Evolutionary conservation across 2,797 vertebrate genomes (phyloP).

Genomic region (Lophotriccus pileatus): DNA sequence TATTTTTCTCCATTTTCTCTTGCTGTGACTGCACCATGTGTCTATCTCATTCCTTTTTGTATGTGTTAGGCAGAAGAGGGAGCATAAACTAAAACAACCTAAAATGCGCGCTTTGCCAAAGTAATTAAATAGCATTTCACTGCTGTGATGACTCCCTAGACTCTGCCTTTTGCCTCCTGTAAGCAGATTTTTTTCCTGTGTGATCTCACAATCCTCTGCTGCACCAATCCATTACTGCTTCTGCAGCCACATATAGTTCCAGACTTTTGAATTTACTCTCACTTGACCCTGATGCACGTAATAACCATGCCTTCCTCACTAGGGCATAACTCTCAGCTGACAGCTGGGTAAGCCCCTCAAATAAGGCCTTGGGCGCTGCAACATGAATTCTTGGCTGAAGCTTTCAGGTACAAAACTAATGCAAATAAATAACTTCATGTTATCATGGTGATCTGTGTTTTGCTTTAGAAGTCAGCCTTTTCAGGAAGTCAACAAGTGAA

Average conservation of each 20-base stretch:
- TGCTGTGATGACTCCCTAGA: neutral
- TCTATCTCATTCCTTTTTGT: neutral
- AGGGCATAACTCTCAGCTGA: neutral
- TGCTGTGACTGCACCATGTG: neutral
- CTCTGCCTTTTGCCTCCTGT: neutral
- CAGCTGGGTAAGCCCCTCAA: neutral
- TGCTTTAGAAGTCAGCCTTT: neutral
- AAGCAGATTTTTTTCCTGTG: neutral
- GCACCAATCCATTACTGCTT: neutral
- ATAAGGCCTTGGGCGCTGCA: neutral
- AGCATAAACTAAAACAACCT: neutral
- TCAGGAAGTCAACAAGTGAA: neutral
- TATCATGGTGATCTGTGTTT: neutral
- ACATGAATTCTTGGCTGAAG: neutral
- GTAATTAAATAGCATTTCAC: neutral
- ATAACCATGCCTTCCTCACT: neutral
- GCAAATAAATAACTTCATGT: neutral
- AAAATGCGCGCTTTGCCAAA: neutral
- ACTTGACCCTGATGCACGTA: neutral
- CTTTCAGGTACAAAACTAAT: neutral
- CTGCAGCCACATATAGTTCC: neutral
- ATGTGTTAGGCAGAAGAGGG: neutral
- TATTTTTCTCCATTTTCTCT: neutral
- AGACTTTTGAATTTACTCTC: neutral
- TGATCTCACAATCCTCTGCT: fast-evolving